Evolutionary conservation across 1,140 invertebrate genomes (phyloP), one percentile per base, ranked within the genome.

Genomic region (Pomacea maculata): DNA sequence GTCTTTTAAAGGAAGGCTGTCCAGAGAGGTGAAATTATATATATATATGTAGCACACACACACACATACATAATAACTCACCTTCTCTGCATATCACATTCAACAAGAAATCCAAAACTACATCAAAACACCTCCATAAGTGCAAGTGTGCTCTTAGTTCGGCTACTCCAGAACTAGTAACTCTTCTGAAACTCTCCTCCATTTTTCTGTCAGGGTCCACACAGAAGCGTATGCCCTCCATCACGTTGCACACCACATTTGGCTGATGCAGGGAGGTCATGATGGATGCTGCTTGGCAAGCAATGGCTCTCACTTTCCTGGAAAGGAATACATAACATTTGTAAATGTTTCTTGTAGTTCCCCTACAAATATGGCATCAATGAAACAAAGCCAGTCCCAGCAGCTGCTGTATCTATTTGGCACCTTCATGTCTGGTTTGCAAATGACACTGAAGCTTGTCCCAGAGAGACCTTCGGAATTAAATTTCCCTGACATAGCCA

Each of bases 231-330:
- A 68, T 54, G 25, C 63, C 75, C 75, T 78, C 75, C 75, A 68
- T n/a, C n/a, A 78, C 29, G 12, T 15, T 29, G 29, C 19, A 45
- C 10, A 65, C 75, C 75, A 68, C 17, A 29, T 15, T 21, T 61
- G n/a, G 8, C 52, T 52, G 52, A 52, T 68, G 75, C 34, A 55
- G 25, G 8, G 75, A 45, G 25, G 75, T 78, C 63, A 78, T 21
- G 25, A 45, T 68, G 14, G 15, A 54, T 34, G n/a, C 4, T 7
- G 68, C 75, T 52, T 54, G 29, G 15, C 63, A 52, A 21, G 75
- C 64, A 55, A 55, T 55, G 17, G 64, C 17, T 52, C 75, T 55
- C 75, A 78, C 75, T 61, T 68, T 78, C 21, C 75, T 78, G n/a
- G 64, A 65, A n/a, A 3, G 4, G 4, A 17, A 65, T 65, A n/a